These are phyloP conservation scores for Diacarnus erythraeanus DNA, from an alignment of 37 sponge, comb jelly and placozoan species.

Conservation along the genomic window DNA sequence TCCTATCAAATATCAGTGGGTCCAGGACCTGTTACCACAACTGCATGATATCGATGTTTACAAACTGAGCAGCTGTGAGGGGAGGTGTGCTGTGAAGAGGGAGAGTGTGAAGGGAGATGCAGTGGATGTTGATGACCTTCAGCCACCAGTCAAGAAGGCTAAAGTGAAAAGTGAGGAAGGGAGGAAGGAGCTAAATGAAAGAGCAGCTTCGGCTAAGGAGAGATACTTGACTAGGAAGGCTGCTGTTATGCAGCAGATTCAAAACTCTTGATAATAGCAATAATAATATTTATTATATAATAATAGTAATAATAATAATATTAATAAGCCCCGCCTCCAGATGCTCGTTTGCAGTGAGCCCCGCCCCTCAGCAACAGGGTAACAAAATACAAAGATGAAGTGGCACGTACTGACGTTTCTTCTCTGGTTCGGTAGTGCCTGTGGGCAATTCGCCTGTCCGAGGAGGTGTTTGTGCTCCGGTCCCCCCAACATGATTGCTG, in stretches of 20 bases:
- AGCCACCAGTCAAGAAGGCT: not conserved
- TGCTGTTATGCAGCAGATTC: not conserved
- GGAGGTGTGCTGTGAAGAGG: conserved; percentile 7
- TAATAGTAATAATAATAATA: not conserved
- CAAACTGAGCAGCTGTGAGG: conserved; percentile 65
- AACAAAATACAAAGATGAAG: not conserved
- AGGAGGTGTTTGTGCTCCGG: conserved; percentile 4
- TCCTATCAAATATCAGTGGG: conserved; percentile 78
- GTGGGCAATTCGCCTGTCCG: conserved; percentile 6
- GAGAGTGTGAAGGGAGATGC: not conserved
- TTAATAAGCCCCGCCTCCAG: conserved; percentile 34
- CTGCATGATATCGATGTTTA: conserved; percentile 83
- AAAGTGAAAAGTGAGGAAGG: not conserved
- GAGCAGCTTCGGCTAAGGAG: conserved; percentile 65
- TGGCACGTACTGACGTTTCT: too few species aligned
- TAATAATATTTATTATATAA: conserved; percentile 7
- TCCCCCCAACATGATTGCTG: not conserved
- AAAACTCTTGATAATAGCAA: conserved; percentile 1
- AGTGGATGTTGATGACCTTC: not conserved
- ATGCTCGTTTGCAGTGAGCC: not conserved
- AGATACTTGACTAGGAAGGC: conserved; percentile 68
- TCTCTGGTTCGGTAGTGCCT: not conserved
- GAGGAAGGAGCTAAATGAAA: conserved; percentile 22
- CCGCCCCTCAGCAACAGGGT: conserved; percentile 41
- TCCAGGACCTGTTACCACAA: conserved; percentile 81